These are phyloP conservation scores for Trichechus manatus DNA, from an alignment of 2,113 vertebrate species.

Conservation along the genomic window DNA sequence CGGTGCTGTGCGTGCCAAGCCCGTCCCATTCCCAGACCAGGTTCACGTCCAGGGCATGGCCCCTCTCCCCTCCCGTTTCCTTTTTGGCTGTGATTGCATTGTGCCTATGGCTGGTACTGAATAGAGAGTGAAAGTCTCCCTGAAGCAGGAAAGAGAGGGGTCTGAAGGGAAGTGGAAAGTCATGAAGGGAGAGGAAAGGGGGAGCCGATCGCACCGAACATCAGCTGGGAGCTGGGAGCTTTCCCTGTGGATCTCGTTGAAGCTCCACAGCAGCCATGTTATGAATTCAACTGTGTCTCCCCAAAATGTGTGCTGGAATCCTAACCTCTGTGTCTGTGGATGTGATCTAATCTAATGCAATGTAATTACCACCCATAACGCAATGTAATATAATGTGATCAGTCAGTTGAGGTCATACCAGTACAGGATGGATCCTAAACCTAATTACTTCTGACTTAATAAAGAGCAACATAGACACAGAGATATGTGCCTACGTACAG, in stretches of 20 bases:
- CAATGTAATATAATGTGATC: not conserved
- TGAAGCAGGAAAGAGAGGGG: not conserved
- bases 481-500: not conserved
- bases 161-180: not conserved
- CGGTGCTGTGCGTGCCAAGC: not conserved
- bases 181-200: not conserved
- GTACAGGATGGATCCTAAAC: not conserved
- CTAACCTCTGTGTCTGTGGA: not conserved
- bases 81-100: not conserved
- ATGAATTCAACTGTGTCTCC: not conserved
- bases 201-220: too few species aligned
- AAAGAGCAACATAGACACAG: not conserved
- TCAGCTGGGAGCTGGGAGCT: not conserved
- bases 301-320: not conserved
- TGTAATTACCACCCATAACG: too few species aligned
- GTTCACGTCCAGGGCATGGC: not conserved
- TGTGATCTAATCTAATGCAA: not conserved
- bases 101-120: not conserved
- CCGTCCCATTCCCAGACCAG: not conserved
- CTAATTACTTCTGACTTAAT: not conserved
- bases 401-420: not conserved
- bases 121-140: not conserved
- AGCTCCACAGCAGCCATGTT: not conserved
- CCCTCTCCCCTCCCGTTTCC: rapidly evolving
- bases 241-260: not conserved